Base-by-base conservation (phyloP, 2,888 invertebrate species). In the Brenthis hecate region DNA sequence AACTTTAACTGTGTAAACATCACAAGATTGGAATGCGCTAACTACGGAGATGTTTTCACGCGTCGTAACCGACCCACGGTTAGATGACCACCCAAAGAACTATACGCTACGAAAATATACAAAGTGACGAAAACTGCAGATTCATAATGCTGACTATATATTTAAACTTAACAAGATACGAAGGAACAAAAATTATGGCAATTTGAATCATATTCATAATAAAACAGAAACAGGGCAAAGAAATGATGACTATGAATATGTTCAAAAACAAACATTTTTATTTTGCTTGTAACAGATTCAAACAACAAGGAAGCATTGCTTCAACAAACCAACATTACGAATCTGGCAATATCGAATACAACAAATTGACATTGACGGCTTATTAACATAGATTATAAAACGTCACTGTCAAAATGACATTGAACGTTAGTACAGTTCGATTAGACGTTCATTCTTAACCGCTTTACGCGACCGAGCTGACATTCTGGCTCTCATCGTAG, bases 1-100 rank as follows among this genome's bases (percentile, higher is more conserved):
- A 70, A 63, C 66, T 69, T 80, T 79, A 73, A 74, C 75, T 74
- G 74, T 78, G 74, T 72, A 79, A 77, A 81, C 69, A 70, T 82
- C 81, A 83, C 80, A 80, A 85, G 88, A 88, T 86, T 89, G 90
- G 88, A 89, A 89, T 91, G 90, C 89, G 90, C 89, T 87, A 83
- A 75, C 85, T 84, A 85, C 82, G 84, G 85, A 86, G 81, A 78
- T 76, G 68, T 64, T 67, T 43, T 69, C 43, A 61, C 57, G 60
- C 53, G 58, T 61, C 36, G 19, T 48, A 36, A 50, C 50, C 51
- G 55, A 60, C 54, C 0, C 19, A 36, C 53, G 62, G 62, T 19
- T 53, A 14, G n/a, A 36, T 51, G 62, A 53, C 6, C 53, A 36
- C 32, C 6, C 19, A 53, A 55, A 55, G 66, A 60, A 66, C 58